Percentiles rank a stretch among this genome's conserved stretches.
phyloP scores from a whole-genome alignment of 2,113 vertebrate genomes.

The Mugil cephalus region DNA sequence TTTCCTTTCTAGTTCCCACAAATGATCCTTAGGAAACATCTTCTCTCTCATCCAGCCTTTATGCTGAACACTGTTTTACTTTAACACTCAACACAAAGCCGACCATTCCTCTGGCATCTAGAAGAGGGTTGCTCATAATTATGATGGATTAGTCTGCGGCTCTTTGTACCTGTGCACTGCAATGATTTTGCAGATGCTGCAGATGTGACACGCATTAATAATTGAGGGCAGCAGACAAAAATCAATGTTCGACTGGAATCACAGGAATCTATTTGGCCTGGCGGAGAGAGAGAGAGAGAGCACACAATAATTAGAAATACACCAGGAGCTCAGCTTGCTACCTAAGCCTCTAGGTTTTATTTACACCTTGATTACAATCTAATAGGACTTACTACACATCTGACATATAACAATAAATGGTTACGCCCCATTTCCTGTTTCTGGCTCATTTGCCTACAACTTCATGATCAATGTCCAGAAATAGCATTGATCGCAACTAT shows the following conservation, averaged over 20 bases:
- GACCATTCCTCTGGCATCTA: constrained; percentile 78
- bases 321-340: constrained; percentile 7
- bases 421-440: no score
- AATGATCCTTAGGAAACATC: neutral
- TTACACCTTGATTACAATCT: constrained; percentile 15
- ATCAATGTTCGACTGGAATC: constrained; percentile 63
- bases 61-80: constrained; percentile 4
- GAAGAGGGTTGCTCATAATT: constrained; percentile 88
- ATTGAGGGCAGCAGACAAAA: constrained; percentile 77
- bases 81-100: constrained; percentile 20
- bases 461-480: neutral
- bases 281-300: constrained; percentile 5
- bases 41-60: neutral
- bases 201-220: constrained; percentile 88
- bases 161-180: constrained; percentile 83
- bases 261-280: constrained; percentile 51
- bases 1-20: neutral
- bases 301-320: constrained; percentile 4
- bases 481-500: neutral
- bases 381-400: neutral
- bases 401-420: neutral
- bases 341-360: constrained; percentile 3
- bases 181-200: constrained; percentile 91
- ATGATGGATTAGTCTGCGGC: constrained; percentile 92
- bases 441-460: neutral